Base-by-base conservation (phyloP, 2,113 vertebrate species). In the Panthera tigris region DNA sequence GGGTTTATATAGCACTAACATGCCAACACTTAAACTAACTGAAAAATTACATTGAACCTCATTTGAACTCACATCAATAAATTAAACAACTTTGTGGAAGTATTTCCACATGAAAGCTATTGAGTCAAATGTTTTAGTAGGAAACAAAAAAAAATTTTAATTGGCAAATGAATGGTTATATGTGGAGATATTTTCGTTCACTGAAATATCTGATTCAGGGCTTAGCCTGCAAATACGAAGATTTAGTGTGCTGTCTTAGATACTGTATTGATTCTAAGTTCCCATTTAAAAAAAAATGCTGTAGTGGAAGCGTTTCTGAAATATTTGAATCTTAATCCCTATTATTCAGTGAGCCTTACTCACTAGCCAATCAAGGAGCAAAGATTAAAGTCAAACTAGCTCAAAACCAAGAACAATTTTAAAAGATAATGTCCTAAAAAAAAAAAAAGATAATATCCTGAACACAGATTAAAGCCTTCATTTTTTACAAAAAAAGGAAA, bases 51-150 rank as follows among this genome's bases (percentile, higher is more conserved):
- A 73, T 29, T 86, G 89, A 97, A 91, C 69, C 82, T 69, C 81
- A 80, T 52, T 92, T 87, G 91, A 97, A 94, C 82, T 84, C 74
- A 89, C 87, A 97, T 78, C 87, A 89, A 92, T 88, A 92, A 97
- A 94, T 91, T 52, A 80, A 63, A 41, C 45, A 84, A 92, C 48
- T 94, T 82, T 69, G 8, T 74, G 89, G 65, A 87, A 93, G 55
- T 68, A 94, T 89, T 69, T 97, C 80, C 92, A 65, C 14, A 76
- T 27, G 31, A 92, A 79, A 91, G 69, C 63, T 89, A 85, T 52
- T 31, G 52, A 89, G 57, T 76, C 68, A 97, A 96, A 94, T 71
- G 45, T 78, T 96, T 87, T 50, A 87, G 69, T 29, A 14, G 33
- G 39, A 41, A 96, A 95, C 36, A 71, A n/a, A 29, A 45, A 71